Evolutionary conservation across 2,888 invertebrate genomes (phyloP), one percentile per base, ranked within the genome.

Genomic region (Abrostola triplasia): DNA sequence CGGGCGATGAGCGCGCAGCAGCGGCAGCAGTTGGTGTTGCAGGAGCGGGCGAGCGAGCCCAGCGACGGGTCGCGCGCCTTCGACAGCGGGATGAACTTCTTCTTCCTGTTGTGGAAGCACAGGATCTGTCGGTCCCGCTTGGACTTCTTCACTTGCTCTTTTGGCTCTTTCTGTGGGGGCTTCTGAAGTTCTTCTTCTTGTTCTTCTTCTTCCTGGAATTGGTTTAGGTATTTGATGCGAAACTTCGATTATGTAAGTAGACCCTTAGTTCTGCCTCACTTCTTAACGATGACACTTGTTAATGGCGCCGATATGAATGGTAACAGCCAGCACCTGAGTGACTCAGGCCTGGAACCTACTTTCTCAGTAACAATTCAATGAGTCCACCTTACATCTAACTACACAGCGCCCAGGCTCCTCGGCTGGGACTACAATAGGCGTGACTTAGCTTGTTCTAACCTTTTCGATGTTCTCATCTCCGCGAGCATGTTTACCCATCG

Each of bases 51-150:
- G 5, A 42, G 12, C 5, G 54, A 42, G 9, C 36, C 0, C 5
- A 44, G 2, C 5, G 54, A 44, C 6, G 36, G 54, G 11, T 24
- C 48, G 24, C 11, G 24, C 8, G 41, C n/a, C 5, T 5, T 1
- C 2, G 2, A 0, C 11, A 11, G 11, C 0, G 41, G 36, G 5
- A 0, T 1, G 12, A 41, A 35, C 12, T 44, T 54, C 36, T 54
- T 54, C 44, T 54, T 54, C 12, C 12, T 41, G 36, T 41, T 52
- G 7, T 36, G 44, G 2, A 36, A 54, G 54, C 36, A 54, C 0
- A 44, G 10, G 0, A 44, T 44, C n/a, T 10, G 36, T 5, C 6
- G 24, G 0, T 44, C 36, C 1, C 6, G 42, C 44, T 54, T 54
- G n/a, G 4, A 4, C 12, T 36, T 54, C 6, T 24, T 24, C 24